phyloP scores from a whole-genome alignment of 2,797 vertebrate species.

The Crypturellus tataupa region DNA sequence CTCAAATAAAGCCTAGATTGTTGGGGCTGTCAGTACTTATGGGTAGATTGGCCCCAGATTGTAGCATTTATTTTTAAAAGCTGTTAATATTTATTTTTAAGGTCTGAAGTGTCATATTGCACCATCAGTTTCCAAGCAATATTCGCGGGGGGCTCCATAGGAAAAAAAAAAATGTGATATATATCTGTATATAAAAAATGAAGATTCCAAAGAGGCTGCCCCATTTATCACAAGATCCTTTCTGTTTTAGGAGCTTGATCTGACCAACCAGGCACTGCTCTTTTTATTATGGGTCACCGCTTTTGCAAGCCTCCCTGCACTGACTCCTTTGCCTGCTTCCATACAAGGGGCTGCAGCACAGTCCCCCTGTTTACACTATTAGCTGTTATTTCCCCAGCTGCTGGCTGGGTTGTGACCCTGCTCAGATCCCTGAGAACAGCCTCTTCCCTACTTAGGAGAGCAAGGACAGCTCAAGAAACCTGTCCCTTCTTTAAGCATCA shows the following conservation, averaged over 20 bases:
- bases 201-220: background rate
- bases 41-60: background rate
- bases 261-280: slow-evolving; percentile 34
- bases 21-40: background rate
- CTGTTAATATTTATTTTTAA: background rate
- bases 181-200: background rate
- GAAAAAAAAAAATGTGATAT: background rate
- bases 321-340: slow-evolving; percentile 39
- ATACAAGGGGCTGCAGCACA: background rate
- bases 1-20: background rate
- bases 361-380: slow-evolving; percentile 31
- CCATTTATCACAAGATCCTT: slow-evolving; percentile 19
- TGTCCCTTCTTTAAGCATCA: slow-evolving; percentile 20
- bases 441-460: slow-evolving; percentile 23
- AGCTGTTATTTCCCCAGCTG: slow-evolving; percentile 69
- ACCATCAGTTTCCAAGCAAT: background rate
- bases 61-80: background rate
- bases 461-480: slow-evolving; percentile 24
- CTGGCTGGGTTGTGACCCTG: slow-evolving; percentile 53
- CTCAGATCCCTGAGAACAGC: slow-evolving; percentile 47
- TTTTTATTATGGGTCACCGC: slow-evolving; percentile 53
- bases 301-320: slow-evolving; percentile 42
- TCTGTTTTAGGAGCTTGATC: slow-evolving; percentile 40
- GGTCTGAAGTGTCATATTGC: background rate
- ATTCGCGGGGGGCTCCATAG: background rate